Percentiles rank a stretch among this genome's conserved stretches.
Evolutionary conservation across 2,888 invertebrate species (phyloP).

Genomic region (Ctena decussata): DNA sequence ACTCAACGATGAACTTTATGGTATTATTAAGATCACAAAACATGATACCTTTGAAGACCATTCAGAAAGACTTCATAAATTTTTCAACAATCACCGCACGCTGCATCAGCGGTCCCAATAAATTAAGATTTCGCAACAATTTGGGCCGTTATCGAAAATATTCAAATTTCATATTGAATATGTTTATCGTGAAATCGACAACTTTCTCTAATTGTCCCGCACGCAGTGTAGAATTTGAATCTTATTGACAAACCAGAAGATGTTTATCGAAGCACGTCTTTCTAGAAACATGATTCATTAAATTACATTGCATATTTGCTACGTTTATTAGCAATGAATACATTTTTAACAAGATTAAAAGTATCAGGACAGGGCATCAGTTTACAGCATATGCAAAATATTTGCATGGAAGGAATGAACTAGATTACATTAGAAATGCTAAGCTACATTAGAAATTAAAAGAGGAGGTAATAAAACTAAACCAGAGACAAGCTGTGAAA

Average conservation of each 20-base stretch:
- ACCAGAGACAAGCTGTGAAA: no score
- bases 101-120: background rate
- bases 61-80: background rate
- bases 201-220: slow-evolving; percentile 4
- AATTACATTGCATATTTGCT: background rate
- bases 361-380: no score
- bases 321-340: background rate
- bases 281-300: background rate
- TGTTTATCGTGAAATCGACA: background rate
- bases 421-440: no score
- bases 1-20: background rate
- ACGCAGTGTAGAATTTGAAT: background rate
- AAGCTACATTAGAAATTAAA: no score
- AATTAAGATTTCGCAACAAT: background rate
- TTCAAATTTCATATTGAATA: background rate
- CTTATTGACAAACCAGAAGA: background rate
- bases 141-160: background rate
- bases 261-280: background rate
- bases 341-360: background rate
- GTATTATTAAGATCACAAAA: slow-evolving; percentile 12
- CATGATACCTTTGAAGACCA: background rate
- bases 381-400: no score
- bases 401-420: no score
- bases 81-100: background rate
- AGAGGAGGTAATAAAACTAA: no score